Evolutionary conservation across 2,113 vertebrate species (phyloP).

Genomic region (Pavo muticus): DNA sequence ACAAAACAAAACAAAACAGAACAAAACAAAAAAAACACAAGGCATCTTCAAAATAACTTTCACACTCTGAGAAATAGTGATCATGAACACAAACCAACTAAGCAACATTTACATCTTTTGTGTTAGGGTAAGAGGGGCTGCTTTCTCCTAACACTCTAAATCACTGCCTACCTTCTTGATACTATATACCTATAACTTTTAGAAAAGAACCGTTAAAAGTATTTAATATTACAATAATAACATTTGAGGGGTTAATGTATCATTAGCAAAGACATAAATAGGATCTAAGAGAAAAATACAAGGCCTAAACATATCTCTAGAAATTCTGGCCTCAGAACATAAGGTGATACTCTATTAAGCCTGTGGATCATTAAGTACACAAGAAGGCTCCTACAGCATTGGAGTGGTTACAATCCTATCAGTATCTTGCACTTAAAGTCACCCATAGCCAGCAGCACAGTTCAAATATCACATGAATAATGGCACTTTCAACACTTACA

Average conservation of each 20-base stretch:
- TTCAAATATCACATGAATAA: not conserved
- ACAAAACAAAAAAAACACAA: not conserved
- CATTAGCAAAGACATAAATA: not conserved
- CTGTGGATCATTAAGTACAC: not conserved
- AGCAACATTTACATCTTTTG: not conserved
- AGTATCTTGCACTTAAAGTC: not conserved
- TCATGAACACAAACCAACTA: not conserved
- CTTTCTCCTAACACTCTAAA: not conserved
- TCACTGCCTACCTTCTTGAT: not conserved
- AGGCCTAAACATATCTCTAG: not conserved
- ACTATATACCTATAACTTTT: not conserved
- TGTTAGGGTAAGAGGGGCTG: not conserved
- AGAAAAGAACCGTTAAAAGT: not conserved
- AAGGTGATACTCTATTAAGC: not conserved
- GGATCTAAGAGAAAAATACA: not conserved
- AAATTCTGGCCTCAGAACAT: not conserved
- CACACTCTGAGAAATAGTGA: not conserved
- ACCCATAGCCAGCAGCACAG: not conserved
- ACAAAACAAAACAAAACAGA: too few species aligned
- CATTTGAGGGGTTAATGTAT: not conserved
- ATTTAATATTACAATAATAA: not conserved
- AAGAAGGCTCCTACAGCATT: not conserved
- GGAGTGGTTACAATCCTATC: not conserved
- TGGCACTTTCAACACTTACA: not conserved
- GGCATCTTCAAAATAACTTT: not conserved